phyloP scores from a whole-genome alignment of 1,140 invertebrate species.

The Danaus plexippus region DNA sequence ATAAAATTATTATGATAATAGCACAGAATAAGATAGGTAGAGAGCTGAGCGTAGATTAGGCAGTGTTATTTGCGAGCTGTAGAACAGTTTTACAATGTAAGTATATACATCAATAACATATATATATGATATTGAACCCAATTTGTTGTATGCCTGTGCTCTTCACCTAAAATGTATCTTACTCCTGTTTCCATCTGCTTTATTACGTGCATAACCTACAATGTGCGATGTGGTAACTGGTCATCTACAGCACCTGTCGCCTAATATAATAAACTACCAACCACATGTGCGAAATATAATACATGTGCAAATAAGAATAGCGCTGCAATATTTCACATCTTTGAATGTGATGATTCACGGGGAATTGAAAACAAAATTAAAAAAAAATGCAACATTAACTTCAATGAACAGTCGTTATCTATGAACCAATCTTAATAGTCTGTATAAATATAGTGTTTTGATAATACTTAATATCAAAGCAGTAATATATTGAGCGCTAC shows the following conservation, averaged over 20 bases:
- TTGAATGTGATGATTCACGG: constrained; percentile 14
- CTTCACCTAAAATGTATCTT: constrained; percentile 38
- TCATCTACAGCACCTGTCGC: constrained; percentile 56
- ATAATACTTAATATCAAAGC: constrained; percentile 35
- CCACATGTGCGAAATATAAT: constrained; percentile 49
- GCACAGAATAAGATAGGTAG: constrained; percentile 60
- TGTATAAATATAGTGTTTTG: constrained; percentile 2
- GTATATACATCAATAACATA: constrained; percentile 6
- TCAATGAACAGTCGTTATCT: too few species aligned
- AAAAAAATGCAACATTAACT: too few species aligned
- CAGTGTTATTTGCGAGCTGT: constrained; percentile 66
- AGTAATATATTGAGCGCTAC: constrained; percentile 58
- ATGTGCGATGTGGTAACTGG: constrained; percentile 53
- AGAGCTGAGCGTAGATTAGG: constrained; percentile 65
- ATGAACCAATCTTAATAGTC: not conserved
- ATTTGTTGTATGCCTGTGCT: constrained; percentile 37
- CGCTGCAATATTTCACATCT: constrained; percentile 56
- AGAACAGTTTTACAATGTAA: constrained; percentile 37
- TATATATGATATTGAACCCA: constrained; percentile 11
- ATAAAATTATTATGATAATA: constrained; percentile 36
- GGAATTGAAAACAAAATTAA: too few species aligned
- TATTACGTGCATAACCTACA: constrained; percentile 39
- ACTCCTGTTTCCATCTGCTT: constrained; percentile 15
- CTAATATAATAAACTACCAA: constrained; percentile 28
- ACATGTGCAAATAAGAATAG: constrained; percentile 54